Evolutionary conservation across 2,888 invertebrate genomes (phyloP).

Genomic region (Scrobipalpa costella): DNA sequence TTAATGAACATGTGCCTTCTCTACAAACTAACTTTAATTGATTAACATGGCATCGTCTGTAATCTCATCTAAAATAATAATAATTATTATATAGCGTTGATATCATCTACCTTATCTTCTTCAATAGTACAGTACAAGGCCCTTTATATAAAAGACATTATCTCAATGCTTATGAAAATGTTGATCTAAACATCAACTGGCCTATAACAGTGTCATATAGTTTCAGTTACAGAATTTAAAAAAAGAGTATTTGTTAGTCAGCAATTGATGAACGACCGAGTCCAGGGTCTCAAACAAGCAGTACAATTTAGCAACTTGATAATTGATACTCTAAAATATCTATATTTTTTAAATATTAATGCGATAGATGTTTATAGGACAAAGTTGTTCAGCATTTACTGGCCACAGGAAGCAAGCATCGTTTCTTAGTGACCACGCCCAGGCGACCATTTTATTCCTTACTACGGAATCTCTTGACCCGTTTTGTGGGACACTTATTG

Average conservation of each 20-base stretch:
- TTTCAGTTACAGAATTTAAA: constrained; percentile 5
- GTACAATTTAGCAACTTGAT: too few relatives aligned
- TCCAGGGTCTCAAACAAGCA: too few relatives aligned
- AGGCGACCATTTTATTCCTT: too few relatives aligned
- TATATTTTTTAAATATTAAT: too few relatives aligned
- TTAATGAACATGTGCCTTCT: constrained; percentile 43
- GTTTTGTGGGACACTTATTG: too few relatives aligned
- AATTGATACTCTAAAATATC: too few relatives aligned
- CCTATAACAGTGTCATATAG: constrained; percentile 29
- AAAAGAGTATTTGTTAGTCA: constrained; percentile 1
- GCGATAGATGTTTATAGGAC: too few relatives aligned
- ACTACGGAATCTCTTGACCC: too few relatives aligned
- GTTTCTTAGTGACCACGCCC: too few relatives aligned
- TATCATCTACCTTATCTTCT: constrained; percentile 28
- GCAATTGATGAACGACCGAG: too few relatives aligned
- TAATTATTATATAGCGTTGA: constrained; percentile 40
- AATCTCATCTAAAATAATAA: constrained; percentile 48
- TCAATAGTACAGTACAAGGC: constrained; percentile 61
- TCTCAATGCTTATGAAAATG: constrained; percentile 14
- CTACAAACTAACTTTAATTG: constrained; percentile 45
- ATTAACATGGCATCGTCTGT: constrained; percentile 68
- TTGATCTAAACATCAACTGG: constrained; percentile 28
- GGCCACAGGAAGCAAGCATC: too few relatives aligned
- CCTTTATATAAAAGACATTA: constrained; percentile 54
- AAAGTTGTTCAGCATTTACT: too few relatives aligned